Percentiles rank a stretch among this genome's conserved stretches.
Conservation (phyloP, 2,113 vertebrate genomes). For the Junco hyemalis region DNA sequence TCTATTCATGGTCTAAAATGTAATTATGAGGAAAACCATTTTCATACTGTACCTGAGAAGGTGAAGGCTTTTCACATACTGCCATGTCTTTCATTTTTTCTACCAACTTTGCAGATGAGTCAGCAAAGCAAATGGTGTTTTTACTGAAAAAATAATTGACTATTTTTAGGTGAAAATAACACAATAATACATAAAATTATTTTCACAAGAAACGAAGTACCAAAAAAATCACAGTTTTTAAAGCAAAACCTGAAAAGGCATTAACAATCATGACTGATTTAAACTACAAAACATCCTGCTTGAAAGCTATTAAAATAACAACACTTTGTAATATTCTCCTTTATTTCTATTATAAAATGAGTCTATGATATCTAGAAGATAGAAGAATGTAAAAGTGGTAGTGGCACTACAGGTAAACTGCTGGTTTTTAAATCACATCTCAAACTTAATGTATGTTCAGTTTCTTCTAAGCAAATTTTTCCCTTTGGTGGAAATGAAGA, state of each 20-base stretch:
- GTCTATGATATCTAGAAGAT: not conserved
- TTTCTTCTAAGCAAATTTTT: not conserved
- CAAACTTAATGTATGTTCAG: not conserved
- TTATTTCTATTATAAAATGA: not conserved
- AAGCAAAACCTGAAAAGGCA: not conserved
- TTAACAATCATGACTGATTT: not conserved
- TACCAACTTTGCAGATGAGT: not conserved
- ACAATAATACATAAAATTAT: not conserved
- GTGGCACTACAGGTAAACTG: not conserved
- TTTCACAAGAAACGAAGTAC: not conserved
- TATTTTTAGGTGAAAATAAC: not conserved
- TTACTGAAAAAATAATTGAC: not conserved
- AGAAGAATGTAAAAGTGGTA: not conserved
- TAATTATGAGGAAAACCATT: not conserved
- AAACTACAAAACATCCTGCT: not conserved
- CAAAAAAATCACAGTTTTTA: not conserved
- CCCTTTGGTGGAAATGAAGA: not conserved
- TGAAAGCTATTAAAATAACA: not conserved
- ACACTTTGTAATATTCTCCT: not conserved
- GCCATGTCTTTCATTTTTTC: not conserved
- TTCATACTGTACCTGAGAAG: slow-evolving; percentile 41
- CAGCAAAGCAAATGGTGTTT: not conserved
- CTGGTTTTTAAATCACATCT: not conserved
- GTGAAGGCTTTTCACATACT: not conserved
- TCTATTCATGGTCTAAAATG: not conserved